Conservation (phyloP, 2,113 vertebrate species). For the Catharus bicknelli region DNA sequence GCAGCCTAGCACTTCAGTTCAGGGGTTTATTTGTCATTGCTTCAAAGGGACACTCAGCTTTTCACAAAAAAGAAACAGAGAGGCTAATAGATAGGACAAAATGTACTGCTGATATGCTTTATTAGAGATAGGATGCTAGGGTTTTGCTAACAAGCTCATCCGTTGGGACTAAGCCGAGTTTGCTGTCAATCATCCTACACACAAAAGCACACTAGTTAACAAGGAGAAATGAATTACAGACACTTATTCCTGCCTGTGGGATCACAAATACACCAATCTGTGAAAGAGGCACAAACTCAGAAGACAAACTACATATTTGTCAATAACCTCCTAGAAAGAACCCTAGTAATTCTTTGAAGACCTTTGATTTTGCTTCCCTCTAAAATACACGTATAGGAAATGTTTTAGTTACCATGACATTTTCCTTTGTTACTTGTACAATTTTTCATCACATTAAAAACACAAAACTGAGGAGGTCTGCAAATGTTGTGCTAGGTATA, state of each 20-base stretch:
- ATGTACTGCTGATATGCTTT: slow-evolving; percentile 91
- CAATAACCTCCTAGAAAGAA: slow-evolving; percentile 86
- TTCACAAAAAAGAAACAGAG: slow-evolving; percentile 91
- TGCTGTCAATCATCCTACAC: slow-evolving; percentile 87
- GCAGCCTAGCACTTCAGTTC: slow-evolving; percentile 88
- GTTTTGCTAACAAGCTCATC: slow-evolving; percentile 88
- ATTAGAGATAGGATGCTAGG: slow-evolving; percentile 87
- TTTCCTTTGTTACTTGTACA: slow-evolving; percentile 81
- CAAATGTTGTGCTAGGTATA: slow-evolving; percentile 79
- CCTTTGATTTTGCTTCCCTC: slow-evolving; percentile 82
- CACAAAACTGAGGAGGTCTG: slow-evolving; percentile 82
- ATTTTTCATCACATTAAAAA: slow-evolving; percentile 84
- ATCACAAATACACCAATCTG: slow-evolving; percentile 86
- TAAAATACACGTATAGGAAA: slow-evolving; percentile 82
- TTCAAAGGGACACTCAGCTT: slow-evolving; percentile 91
- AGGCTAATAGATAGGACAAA: slow-evolving; percentile 90
- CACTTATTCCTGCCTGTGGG: slow-evolving; percentile 84
- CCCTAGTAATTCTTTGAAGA: slow-evolving; percentile 83
- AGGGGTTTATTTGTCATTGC: slow-evolving; percentile 89
- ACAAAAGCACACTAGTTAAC: slow-evolving; percentile 84
- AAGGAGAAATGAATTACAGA: slow-evolving; percentile 85
- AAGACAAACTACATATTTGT: slow-evolving; percentile 85
- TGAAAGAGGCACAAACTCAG: slow-evolving; percentile 84
- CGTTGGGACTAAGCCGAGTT: slow-evolving; percentile 87
- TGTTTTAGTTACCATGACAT: slow-evolving; percentile 86